A percentile compares a stretch with the other conserved stretches of the same genome.
phyloP scores from a whole-genome alignment of 2,113 vertebrate genomes.

The Octodon degus region DNA sequence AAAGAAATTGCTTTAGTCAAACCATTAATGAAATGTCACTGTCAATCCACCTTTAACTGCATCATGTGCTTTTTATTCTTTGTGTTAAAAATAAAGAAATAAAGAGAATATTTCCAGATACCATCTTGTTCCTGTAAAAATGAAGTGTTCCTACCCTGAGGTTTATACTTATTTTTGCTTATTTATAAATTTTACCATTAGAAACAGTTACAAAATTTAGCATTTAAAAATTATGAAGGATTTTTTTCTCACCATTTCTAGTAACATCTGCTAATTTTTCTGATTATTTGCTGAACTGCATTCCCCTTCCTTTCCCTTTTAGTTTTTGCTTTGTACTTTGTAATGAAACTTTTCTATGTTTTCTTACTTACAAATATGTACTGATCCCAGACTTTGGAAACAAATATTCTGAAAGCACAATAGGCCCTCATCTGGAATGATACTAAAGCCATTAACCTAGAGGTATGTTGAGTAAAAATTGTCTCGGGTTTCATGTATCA shows the following conservation, averaged over 20 bases:
- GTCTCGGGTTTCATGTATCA: background rate
- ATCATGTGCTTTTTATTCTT: conserved; percentile 74
- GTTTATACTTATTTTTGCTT: conserved; percentile 38
- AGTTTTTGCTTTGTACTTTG: background rate
- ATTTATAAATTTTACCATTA: conserved; percentile 51
- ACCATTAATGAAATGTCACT: conserved; percentile 87
- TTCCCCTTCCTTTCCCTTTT: background rate
- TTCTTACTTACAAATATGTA: background rate
- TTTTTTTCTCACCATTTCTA: background rate
- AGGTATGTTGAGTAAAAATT: background rate
- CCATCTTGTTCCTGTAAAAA: conserved; percentile 31
- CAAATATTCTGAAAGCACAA: background rate
- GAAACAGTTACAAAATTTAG: conserved; percentile 10
- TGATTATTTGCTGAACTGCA: background rate
- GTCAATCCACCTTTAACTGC: conserved; percentile 76
- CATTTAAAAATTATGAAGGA: background rate
- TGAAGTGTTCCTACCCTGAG: background rate
- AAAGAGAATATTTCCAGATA: conserved; percentile 59
- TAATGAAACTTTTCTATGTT: background rate
- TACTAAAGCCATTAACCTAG: background rate
- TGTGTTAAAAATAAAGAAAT: conserved; percentile 72
- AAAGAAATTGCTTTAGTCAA: conserved; percentile 84
- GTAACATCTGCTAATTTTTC: background rate
- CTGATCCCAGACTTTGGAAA: background rate
- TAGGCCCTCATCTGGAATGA: no score